Evolutionary conservation across 2,797 vertebrate species (phyloP), one percentile per base, ranked within the genome.

Genomic region (Scomberomorus guttatus): DNA sequence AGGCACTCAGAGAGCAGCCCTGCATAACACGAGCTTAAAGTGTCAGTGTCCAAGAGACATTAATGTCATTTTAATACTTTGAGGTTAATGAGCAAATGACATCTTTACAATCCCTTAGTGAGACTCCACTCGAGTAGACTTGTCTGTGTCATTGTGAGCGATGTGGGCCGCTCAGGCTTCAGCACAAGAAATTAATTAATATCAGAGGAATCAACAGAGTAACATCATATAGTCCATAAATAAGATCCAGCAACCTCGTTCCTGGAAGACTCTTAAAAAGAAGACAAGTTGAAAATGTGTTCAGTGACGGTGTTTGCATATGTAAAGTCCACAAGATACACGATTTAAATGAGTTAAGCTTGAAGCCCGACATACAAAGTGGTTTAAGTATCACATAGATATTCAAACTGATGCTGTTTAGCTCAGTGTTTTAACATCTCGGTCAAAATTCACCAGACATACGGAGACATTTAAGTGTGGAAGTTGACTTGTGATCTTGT

Each of bases 11-110:
- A 7, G n/a, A 46, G 37, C 29, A 2, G 58, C 18, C 9, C 27
- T 18, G 1, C 6, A 1, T 46, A 18, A 50, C 18, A 4, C 9
- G 46, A 2, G 32, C 14, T 11, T 0, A 6, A 14, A 13, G 11
- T 29, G 34, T n/a, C 15, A 51, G 66, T 48, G 17, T 29, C 39
- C 32, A 44, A 17, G 65, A 73, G 42, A 51, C n/a, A 9, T 51
- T 61, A 46, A 60, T 17, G 29, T 81, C 48, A 24, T 42, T 22
- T 64, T 54, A 71, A 65, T 60, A 74, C 54, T 71, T 70, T n/a
- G 56, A 79, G 87, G 78, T 87, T 86, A 86, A 84, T 80, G 48
- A 79, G 64, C 48, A 1, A 42, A 55, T 68, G 77, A 48, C 75
- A 39, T 67, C 68, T 55, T 72, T 70, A 37, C 29, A 1, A 9